Conservation (phyloP, 2,888 invertebrate genomes). For the Meliscaeva auricollis region DNA sequence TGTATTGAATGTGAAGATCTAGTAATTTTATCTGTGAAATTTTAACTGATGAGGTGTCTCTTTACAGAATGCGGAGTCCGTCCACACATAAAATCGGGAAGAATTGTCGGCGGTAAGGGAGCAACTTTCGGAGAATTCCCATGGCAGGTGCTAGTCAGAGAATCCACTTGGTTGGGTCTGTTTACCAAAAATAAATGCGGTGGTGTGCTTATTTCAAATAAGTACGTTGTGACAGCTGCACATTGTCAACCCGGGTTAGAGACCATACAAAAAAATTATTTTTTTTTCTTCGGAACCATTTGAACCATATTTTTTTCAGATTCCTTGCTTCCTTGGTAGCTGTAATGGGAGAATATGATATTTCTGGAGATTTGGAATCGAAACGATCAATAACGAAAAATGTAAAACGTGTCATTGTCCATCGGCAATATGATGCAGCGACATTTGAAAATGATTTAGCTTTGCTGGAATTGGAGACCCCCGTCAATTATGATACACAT, state of each 20-base stretch:
- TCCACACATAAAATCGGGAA: slow-evolving; percentile 90
- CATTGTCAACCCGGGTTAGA: slow-evolving; percentile 96
- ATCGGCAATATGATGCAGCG: slow-evolving; percentile 94
- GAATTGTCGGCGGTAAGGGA: slow-evolving; percentile 96
- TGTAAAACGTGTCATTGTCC: slow-evolving; percentile 94
- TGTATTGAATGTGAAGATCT: too few species aligned
- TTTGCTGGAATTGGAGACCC: slow-evolving; percentile 92
- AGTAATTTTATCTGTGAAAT: slow-evolving; percentile 76
- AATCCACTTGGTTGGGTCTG: slow-evolving; percentile 96
- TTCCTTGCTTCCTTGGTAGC: slow-evolving; percentile 95
- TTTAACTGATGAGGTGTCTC: too few species aligned
- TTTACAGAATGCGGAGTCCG: slow-evolving; percentile 94
- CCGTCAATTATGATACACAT: slow-evolving; percentile 93
- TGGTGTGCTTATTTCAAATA: slow-evolving; percentile 94
- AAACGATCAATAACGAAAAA: slow-evolving; percentile 92
- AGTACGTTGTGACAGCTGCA: slow-evolving; percentile 95
- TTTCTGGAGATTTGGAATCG: slow-evolving; percentile 92
- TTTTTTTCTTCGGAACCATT: not conserved
- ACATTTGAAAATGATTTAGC: slow-evolving; percentile 97
- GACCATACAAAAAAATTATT: too few species aligned
- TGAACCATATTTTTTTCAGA: slow-evolving; percentile 81
- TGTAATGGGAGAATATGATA: slow-evolving; percentile 95
- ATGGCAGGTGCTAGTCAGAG: slow-evolving; percentile 96
- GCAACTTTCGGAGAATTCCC: slow-evolving; percentile 95
- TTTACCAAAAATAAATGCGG: slow-evolving; percentile 98